Evolutionary conservation across 2,888 invertebrate genomes (phyloP).

Genomic region (Philopedon plagiatum): DNA sequence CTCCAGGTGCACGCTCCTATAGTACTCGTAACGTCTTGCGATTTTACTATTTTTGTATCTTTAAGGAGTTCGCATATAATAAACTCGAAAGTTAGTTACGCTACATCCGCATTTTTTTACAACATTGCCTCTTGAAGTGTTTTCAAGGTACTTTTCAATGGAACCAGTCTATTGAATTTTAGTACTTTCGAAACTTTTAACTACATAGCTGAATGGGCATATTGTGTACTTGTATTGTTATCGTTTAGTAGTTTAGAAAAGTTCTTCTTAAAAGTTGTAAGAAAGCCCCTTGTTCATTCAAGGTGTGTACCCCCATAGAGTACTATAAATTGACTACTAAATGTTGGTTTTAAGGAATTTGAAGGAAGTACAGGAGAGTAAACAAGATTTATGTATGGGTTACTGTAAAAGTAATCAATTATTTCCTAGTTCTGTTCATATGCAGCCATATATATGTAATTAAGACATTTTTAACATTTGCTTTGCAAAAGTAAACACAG

Average conservation of each 20-base stretch:
- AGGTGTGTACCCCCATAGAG: neutral
- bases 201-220: constrained; percentile 16
- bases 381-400: no score
- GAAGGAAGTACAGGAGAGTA: neutral
- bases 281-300: neutral
- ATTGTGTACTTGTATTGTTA: constrained; percentile 26
- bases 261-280: constrained; percentile 8
- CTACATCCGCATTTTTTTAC: constrained; percentile 46
- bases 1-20: constrained; percentile 31
- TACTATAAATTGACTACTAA: neutral
- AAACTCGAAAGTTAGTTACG: constrained; percentile 33
- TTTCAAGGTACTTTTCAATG: constrained; percentile 32
- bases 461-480: no score
- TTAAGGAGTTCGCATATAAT: constrained; percentile 28
- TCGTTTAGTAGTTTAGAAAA: neutral
- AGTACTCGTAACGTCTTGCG: constrained; percentile 19
- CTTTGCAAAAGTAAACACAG: neutral
- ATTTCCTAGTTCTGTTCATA: neutral
- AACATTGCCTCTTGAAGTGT: constrained; percentile 40
- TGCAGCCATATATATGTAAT: no score
- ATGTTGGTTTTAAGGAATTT: neutral
- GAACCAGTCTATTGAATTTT: constrained; percentile 18
- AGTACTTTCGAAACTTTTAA: constrained; percentile 19
- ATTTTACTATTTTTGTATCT: constrained; percentile 16
- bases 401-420: neutral